Evolutionary conservation across 2,113 vertebrate genomes (phyloP).

Genomic region (Enhydra lutris): DNA sequence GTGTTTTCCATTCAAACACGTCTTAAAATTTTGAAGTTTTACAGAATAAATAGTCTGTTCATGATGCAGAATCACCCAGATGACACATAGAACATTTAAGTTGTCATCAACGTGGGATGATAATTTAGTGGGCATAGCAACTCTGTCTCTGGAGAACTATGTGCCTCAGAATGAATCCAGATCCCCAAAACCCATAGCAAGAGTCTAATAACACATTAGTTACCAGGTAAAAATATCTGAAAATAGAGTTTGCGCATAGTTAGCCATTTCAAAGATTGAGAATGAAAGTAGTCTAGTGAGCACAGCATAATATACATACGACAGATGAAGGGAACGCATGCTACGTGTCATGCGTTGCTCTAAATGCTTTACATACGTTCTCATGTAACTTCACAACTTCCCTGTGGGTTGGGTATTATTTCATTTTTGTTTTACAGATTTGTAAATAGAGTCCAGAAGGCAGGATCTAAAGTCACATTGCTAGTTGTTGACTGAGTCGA

Average conservation of each 20-base stretch:
- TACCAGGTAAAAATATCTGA: not conserved
- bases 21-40: not conserved
- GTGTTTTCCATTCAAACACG: not conserved
- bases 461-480: not conserved
- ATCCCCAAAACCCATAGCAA: not conserved
- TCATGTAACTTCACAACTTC: not conserved
- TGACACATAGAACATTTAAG: not conserved
- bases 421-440: not conserved
- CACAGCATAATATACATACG: not conserved
- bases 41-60: not conserved
- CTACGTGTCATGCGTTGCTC: not conserved
- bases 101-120: not conserved
- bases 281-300: not conserved
- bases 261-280: not conserved
- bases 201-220: not conserved
- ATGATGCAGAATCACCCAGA: not conserved
- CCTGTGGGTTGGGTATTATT: not conserved
- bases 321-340: not conserved
- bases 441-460: not conserved
- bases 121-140: not conserved
- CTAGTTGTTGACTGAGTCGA: not conserved
- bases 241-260: not conserved
- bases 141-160: not conserved
- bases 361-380: not conserved
- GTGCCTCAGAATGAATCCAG: not conserved